Base-by-base conservation (phyloP, 2,888 invertebrate genomes). In the Eristalinus sepulchralis region DNA sequence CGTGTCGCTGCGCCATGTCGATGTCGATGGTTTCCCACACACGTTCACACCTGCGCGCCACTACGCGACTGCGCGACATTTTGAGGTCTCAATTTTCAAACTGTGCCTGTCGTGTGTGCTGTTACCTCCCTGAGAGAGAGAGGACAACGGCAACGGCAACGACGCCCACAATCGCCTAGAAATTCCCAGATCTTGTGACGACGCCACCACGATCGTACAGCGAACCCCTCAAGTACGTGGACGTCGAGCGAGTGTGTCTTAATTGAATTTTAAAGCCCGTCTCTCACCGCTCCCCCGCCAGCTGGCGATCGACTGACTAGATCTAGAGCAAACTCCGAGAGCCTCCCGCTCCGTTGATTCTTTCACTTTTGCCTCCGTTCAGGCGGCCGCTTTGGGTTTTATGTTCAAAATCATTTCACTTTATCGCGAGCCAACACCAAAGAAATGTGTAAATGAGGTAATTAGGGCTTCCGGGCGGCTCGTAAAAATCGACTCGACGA, bases 401-500 rank as follows among this genome's bases (percentile, higher is more conserved):
- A 59, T 73, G 73, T 75, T 76, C 20, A n/a, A 76, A 85, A 81
- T 82, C 47, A 81, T 77, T 85, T 82, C 72, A 64, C 64, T 82
- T 85, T 76, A 85, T 82, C 72, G 72, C 76, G 60, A 72, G 67
- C 36, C 59, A 85, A 82, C 82, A 85, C 77, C 68, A 82, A 85
- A 90, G 90, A 90, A 90, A 91, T 91, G 91, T 90, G 91, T 91
- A 90, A 91, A 91, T 91, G 90, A 91, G 91, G 90, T 91, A 90
- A 90, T 91, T 91, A 91, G 90, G 90, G 91, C 90, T 90, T 91
- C 91, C 91, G 91, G 90, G 90, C 91, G 72, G 59, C 47, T 73
- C 68, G 70, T 85, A 81, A 85, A 80, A 84, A 31, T 71, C 71
- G 59, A 47, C 67, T 59, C 34, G 53, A 77, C 31, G 55, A 57